A percentile compares a stretch with the other conserved stretches of the same genome.
Evolutionary conservation across 2,113 vertebrate species (phyloP).

Genomic region (Phaethon lepturus): DNA sequence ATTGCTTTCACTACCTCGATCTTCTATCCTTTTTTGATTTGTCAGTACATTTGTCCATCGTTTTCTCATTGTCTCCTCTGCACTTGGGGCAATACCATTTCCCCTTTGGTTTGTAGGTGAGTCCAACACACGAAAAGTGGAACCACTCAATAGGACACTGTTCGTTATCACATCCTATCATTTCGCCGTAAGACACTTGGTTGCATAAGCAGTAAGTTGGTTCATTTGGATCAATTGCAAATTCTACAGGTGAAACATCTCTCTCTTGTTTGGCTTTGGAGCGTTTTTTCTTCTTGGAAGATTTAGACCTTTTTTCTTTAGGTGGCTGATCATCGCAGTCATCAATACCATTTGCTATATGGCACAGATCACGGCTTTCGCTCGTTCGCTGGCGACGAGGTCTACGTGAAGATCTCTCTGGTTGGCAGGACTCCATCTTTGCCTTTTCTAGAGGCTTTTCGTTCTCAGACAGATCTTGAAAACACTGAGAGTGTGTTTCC

Average conservation of each 20-base stretch:
- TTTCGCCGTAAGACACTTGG: conserved; percentile 94
- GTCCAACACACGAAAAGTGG: conserved; percentile 93
- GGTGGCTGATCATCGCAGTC: conserved; percentile 89
- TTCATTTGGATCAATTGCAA: conserved; percentile 93
- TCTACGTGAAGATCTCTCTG: conserved; percentile 88
- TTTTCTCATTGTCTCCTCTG: conserved; percentile 95
- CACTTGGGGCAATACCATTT: conserved; percentile 97
- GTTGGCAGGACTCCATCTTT: conserved; percentile 75
- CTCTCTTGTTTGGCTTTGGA: conserved; percentile 91
- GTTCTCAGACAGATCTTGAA: conserved; percentile 85
- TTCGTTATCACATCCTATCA: conserved; percentile 96
- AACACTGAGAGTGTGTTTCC: conserved; percentile 90
- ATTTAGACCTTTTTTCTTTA: conserved; percentile 93
- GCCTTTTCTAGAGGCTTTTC: conserved; percentile 82
- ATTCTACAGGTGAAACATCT: conserved; percentile 91
- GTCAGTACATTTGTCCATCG: conserved; percentile 95
- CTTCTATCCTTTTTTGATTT: conserved; percentile 94
- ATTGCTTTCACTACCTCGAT: conserved; percentile 88
- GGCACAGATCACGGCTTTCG: conserved; percentile 92
- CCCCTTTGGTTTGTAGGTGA: conserved; percentile 95
- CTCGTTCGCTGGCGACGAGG: conserved; percentile 92
- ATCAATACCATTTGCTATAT: conserved; percentile 89
- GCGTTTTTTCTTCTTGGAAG: conserved; percentile 94
- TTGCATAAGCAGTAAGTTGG: conserved; percentile 95
- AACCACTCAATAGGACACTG: conserved; percentile 96